phyloP scores from a whole-genome alignment of 2,113 vertebrate genomes.

The Callionymus lyra region DNA sequence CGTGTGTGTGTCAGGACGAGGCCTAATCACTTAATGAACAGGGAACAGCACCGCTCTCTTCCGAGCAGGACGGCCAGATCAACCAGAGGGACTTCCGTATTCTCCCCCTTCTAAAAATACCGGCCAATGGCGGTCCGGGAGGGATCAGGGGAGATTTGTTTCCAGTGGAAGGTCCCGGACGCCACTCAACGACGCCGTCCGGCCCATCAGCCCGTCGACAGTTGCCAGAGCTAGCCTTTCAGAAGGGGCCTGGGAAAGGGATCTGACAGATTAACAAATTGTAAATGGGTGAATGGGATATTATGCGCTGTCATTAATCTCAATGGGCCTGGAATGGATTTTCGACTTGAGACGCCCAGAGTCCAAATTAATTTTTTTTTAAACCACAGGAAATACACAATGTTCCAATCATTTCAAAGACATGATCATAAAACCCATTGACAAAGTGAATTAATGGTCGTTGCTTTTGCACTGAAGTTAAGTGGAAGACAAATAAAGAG shows the following conservation, averaged over 20 bases:
- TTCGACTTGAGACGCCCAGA: slow-evolving; percentile 15
- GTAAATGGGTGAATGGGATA: slow-evolving; percentile 46
- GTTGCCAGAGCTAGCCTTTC: slow-evolving; percentile 37
- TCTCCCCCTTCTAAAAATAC: slow-evolving; percentile 57
- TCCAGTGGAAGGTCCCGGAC: slow-evolving; percentile 27
- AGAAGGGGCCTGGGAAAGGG: slow-evolving; percentile 35
- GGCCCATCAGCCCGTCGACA: slow-evolving; percentile 16
- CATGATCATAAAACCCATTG: too few relatives aligned
- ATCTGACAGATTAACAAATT: slow-evolving; percentile 48
- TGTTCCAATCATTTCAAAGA: too few relatives aligned
- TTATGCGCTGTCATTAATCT: slow-evolving; percentile 51
- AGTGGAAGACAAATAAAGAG: too few relatives aligned
- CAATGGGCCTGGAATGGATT: slow-evolving; percentile 38
- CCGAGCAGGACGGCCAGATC: slow-evolving; percentile 52
- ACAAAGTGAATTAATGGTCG: too few relatives aligned
- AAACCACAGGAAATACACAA: slow-evolving; percentile 18
- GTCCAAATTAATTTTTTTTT: slow-evolving; percentile 25
- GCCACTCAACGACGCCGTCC: slow-evolving; percentile 21
- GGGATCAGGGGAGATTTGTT: slow-evolving; percentile 18
- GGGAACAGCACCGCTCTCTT: slow-evolving; percentile 40
- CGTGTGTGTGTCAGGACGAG: slow-evolving; percentile 30
- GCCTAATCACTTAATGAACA: slow-evolving; percentile 73
- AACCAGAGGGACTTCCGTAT: slow-evolving; percentile 44
- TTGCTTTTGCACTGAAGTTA: too few relatives aligned
- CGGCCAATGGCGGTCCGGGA: slow-evolving; percentile 38